Percentiles rank a stretch among this genome's conserved stretches.
Evolutionary conservation across 2,888 invertebrate species (phyloP).

Genomic region (Tethea ocularis): DNA sequence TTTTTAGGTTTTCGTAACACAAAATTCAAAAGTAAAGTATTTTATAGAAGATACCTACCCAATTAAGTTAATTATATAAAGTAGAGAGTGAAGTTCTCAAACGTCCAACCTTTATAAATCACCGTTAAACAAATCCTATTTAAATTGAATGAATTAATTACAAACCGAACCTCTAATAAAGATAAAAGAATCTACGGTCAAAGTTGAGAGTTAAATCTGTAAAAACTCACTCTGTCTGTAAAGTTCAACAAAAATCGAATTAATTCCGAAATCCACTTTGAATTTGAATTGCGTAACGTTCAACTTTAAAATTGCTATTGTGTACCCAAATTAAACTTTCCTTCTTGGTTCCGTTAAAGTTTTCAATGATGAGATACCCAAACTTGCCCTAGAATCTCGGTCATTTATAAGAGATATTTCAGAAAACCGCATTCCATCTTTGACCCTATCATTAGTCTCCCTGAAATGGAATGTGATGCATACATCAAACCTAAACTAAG

Average conservation of each 20-base stretch:
- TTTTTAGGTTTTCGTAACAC: too few relatives aligned
- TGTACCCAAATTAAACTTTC: conserved; percentile 67
- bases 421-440: not conserved
- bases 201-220: conserved; percentile 53
- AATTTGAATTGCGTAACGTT: conserved; percentile 64
- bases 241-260: conserved; percentile 71
- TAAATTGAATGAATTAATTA: conserved; percentile 37
- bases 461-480: not conserved
- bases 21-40: not conserved
- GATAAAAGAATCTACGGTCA: conserved; percentile 42
- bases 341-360: conserved; percentile 42
- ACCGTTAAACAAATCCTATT: conserved; percentile 12
- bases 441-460: not conserved
- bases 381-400: conserved; percentile 35
- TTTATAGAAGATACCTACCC: not conserved
- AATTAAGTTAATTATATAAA: conserved; percentile 1
- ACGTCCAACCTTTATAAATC: not conserved
- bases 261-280: conserved; percentile 70
- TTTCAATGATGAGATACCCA: conserved; percentile 42
- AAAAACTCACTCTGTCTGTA: conserved; percentile 56
- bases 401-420: conserved; percentile 21
- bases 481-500: not conserved
- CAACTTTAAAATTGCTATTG: conserved; percentile 72
- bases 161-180: conserved; percentile 35
- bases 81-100: not conserved